These are phyloP conservation scores for Andrena cerasifolii DNA, from an alignment of 1,140 invertebrate species.

Conservation along the genomic window DNA sequence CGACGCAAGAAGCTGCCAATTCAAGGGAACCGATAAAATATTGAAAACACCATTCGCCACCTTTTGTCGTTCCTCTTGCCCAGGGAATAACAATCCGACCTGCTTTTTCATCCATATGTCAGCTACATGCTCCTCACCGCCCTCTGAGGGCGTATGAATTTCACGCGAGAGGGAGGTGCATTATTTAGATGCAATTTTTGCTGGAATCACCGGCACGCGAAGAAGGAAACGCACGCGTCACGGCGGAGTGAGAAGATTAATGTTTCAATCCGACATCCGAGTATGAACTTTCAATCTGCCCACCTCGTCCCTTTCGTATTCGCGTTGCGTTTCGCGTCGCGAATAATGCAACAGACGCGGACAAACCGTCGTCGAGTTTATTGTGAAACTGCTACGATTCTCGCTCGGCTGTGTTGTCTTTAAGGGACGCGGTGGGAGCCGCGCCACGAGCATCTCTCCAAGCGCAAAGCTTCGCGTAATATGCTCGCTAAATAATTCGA, in stretches of 20 bases:
- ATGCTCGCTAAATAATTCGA: neutral
- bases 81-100: neutral
- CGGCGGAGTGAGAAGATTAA: conserved; percentile 41
- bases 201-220: conserved; percentile 25
- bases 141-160: conserved; percentile 20
- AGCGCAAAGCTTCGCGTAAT: neutral
- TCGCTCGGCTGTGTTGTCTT: neutral
- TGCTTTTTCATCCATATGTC: conserved; percentile 20
- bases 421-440: neutral
- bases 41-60: neutral
- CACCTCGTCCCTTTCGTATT: neutral
- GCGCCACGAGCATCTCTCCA: neutral
- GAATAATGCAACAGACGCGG: neutral
- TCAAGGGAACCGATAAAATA: neutral
- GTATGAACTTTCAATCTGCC: conserved; percentile 35
- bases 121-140: neutral
- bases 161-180: conserved; percentile 16
- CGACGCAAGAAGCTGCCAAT: neutral
- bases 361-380: conserved; percentile 17
- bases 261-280: conserved; percentile 28
- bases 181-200: conserved; percentile 58
- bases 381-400: neutral
- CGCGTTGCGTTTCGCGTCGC: conserved; percentile 6
- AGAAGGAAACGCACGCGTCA: neutral
- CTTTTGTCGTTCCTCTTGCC: neutral